phyloP scores from a whole-genome alignment of 2,797 vertebrate species.

The Siniperca scherzeri region DNA sequence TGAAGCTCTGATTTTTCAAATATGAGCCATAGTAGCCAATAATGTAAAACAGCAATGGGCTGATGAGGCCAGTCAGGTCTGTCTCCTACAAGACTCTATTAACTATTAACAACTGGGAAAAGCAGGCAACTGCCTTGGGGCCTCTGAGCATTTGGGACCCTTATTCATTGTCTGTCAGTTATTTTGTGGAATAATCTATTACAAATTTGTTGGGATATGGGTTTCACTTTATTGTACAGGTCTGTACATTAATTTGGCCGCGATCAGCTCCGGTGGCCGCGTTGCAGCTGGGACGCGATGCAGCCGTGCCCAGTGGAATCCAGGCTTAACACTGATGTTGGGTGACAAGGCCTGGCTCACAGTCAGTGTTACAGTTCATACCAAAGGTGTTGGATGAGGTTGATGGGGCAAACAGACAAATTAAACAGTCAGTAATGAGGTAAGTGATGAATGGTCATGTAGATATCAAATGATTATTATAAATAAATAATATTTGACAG shows the following conservation, averaged over 20 bases:
- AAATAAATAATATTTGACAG: slow-evolving; percentile 2
- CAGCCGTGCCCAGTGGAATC: no score
- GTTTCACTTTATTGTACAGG: slow-evolving; percentile 7
- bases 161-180: neutral
- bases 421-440: neutral
- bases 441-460: neutral
- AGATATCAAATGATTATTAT: neutral
- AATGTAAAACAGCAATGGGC: slow-evolving; percentile 40
- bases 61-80: slow-evolving; percentile 2
- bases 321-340: no score
- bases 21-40: slow-evolving; percentile 36
- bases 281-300: no score
- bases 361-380: neutral
- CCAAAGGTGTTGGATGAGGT: neutral
- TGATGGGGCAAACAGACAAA: neutral
- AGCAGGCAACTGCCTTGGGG: neutral
- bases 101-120: slow-evolving; percentile 1
- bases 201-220: neutral
- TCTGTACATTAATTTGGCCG: neutral
- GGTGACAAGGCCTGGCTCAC: neutral
- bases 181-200: neutral
- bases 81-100: neutral
- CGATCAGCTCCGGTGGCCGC: no score
- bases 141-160: neutral
- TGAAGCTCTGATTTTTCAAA: slow-evolving; percentile 44